phyloP scores from a whole-genome alignment of 2,888 invertebrate species.

The Imbricaverruca yamaguchii region DNA sequence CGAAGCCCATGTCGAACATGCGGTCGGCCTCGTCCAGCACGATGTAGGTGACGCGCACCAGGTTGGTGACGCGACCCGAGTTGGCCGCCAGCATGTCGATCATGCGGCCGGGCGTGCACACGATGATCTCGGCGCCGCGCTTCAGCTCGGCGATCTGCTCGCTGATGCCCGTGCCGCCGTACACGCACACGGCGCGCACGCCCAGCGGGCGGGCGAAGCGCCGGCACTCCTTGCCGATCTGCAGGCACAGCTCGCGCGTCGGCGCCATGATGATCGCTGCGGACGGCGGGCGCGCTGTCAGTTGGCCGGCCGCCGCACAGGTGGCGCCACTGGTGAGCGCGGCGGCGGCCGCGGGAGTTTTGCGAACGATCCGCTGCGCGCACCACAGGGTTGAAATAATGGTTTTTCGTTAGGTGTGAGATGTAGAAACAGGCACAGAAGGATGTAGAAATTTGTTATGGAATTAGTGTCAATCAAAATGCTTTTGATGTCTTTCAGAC shows the following conservation, averaged over 20 bases:
- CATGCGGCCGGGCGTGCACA: slow-evolving; percentile 98
- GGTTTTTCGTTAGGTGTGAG: too few species aligned
- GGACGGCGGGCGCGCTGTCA: slow-evolving; percentile 24
- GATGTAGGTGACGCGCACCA: slow-evolving; percentile 91
- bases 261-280: slow-evolving; percentile 92
- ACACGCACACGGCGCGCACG: slow-evolving; percentile 87
- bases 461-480: too few species aligned
- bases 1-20: slow-evolving; percentile 99
- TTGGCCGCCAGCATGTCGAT: slow-evolving; percentile 99
- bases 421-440: too few species aligned
- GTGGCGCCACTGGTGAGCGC: too few species aligned
- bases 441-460: too few species aligned
- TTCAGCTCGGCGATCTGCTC: slow-evolving; percentile 52
- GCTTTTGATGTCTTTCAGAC: too few species aligned
- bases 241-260: slow-evolving; percentile 96
- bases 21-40: slow-evolving; percentile 98
- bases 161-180: slow-evolving; percentile 82
- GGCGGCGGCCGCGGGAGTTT: too few species aligned
- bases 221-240: slow-evolving; percentile 86
- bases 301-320: too few species aligned
- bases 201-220: slow-evolving; percentile 80
- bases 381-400: too few species aligned
- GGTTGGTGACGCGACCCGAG: slow-evolving; percentile 87
- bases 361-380: too few species aligned
- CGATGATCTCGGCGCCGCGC: slow-evolving; percentile 88